Evolutionary conservation across 2,113 vertebrate species (phyloP).

Genomic region (Cranoglanis bouderius): DNA sequence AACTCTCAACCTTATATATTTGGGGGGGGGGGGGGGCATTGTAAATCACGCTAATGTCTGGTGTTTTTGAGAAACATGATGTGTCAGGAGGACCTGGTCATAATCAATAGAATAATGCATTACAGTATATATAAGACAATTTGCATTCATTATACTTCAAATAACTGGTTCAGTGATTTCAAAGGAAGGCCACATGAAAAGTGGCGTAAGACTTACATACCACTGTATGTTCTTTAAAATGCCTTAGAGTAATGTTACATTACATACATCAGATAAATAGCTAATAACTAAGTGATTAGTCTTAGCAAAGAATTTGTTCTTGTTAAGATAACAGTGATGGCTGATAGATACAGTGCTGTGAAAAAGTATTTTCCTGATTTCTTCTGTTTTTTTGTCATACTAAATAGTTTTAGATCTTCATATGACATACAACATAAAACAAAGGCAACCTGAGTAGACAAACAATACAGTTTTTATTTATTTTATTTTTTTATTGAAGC

Average conservation of each 20-base stretch:
- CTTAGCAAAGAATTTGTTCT: slow-evolving; percentile 6
- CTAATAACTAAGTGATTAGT: not conserved
- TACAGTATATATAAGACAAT: not conserved
- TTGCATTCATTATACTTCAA: not conserved
- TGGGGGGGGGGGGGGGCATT: too few relatives aligned
- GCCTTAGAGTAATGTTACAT: not conserved
- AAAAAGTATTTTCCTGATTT: too few relatives aligned
- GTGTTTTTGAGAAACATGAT: not conserved
- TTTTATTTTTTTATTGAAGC: too few relatives aligned
- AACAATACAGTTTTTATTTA: too few relatives aligned
- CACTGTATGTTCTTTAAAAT: not conserved
- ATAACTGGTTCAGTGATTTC: not conserved
- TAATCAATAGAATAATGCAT: not conserved
- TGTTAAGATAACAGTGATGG: slow-evolving; percentile 19
- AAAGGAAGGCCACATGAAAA: not conserved
- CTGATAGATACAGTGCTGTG: too few relatives aligned
- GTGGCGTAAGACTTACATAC: not conserved
- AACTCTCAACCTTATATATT: not conserved
- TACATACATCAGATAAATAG: not conserved
- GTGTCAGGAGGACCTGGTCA: not conserved
- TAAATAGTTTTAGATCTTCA: too few relatives aligned
- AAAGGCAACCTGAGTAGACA: too few relatives aligned
- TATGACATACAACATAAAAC: too few relatives aligned
- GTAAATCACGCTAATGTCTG: not conserved
- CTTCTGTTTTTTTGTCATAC: too few relatives aligned